Percentiles rank a stretch among this genome's conserved stretches.
phyloP scores from a whole-genome alignment of 2,888 invertebrate species.

The Neoitamus cyanurus region DNA sequence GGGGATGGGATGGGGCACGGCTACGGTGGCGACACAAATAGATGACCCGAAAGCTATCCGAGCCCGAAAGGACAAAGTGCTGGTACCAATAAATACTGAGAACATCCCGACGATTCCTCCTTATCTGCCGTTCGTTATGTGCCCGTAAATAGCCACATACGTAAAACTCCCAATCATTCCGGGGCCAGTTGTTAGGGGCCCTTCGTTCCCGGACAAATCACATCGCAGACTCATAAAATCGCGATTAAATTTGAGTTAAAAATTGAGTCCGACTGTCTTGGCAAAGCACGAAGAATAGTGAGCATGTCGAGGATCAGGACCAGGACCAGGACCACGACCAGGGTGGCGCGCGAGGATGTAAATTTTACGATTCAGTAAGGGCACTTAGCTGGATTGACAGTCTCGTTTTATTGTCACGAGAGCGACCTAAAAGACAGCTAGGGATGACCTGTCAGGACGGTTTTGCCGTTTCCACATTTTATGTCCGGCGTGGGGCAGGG shows the following conservation, averaged over 20 bases:
- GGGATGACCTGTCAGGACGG: constrained; percentile 44
- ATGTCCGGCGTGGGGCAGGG: constrained; percentile 8
- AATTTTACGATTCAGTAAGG: constrained; percentile 40
- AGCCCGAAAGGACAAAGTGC: constrained; percentile 38
- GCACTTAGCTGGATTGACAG: constrained; percentile 45
- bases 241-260: constrained; percentile 43
- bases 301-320: not conserved
- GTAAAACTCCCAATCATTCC: constrained; percentile 16
- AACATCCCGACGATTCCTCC: not conserved
- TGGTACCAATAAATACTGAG: constrained; percentile 43
- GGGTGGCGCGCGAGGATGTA: not conserved
- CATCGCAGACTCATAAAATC: constrained; percentile 37
- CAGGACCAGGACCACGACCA: not conserved
- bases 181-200: not conserved
- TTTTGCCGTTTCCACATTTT: constrained; percentile 39
- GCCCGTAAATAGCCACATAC: constrained; percentile 35
- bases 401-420: constrained; percentile 43
- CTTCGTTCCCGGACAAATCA: constrained; percentile 20
- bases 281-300: not conserved
- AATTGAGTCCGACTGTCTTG: constrained; percentile 4
- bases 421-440: constrained; percentile 35
- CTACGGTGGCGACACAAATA: constrained; percentile 11
- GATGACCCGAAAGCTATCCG: constrained; percentile 39
- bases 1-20: not conserved
- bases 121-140: constrained; percentile 22